Evolutionary conservation across 2,113 vertebrate genomes (phyloP).

Genomic region (Cyphomyrus discorhynchus): DNA sequence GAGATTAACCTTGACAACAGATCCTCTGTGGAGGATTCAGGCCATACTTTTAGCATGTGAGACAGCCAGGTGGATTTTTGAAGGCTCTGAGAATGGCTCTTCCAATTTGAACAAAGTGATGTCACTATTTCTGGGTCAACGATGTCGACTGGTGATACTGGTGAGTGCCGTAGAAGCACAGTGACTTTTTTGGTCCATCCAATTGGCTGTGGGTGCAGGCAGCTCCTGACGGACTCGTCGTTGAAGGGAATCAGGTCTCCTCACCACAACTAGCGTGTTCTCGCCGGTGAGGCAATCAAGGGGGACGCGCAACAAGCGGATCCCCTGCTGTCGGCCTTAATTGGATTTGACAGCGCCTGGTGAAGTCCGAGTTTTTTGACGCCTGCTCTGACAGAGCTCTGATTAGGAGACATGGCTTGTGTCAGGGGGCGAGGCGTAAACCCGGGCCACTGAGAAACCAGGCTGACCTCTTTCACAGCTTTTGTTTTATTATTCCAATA

Average conservation of each 20-base stretch:
- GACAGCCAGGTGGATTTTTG: not conserved
- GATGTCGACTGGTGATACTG: not conserved
- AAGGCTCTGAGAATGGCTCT: not conserved
- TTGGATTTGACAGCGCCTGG: not conserved
- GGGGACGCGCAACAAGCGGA: not conserved
- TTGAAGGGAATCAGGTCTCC: not conserved
- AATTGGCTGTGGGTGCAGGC: not conserved
- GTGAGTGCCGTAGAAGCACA: not conserved
- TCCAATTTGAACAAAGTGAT: not conserved
- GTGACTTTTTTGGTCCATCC: not conserved
- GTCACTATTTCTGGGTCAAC: not conserved
- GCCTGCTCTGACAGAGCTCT: not conserved
- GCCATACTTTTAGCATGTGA: not conserved
- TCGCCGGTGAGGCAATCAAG: not conserved
- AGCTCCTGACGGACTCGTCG: not conserved
- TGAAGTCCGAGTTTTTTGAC: not conserved
- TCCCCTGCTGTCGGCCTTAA: not conserved
- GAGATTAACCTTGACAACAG: not conserved
- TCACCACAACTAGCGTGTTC: not conserved
- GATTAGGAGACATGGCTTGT: not conserved
- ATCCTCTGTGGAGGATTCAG: not conserved
- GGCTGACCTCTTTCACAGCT: not conserved
- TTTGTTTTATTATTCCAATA: not conserved
- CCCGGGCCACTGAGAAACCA: not conserved
- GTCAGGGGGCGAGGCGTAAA: not conserved